Conservation (phyloP, 2,888 invertebrate genomes). For the Nymphalis urticae region DNA sequence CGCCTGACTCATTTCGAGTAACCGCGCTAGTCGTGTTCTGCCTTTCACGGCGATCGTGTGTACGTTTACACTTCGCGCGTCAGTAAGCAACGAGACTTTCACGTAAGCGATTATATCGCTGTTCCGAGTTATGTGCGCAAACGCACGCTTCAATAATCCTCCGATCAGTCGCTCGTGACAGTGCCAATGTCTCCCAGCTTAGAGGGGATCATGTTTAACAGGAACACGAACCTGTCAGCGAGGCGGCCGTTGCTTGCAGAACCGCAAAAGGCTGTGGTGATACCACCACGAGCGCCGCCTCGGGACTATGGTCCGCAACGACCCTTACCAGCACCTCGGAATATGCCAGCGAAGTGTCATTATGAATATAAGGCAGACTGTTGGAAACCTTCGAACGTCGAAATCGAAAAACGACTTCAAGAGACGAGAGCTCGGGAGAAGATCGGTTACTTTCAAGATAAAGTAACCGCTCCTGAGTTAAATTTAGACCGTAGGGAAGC, state of each 20-base stretch:
- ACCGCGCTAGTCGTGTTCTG: conserved; percentile 62
- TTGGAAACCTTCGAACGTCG: conserved; percentile 77
- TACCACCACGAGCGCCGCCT: conserved; percentile 73
- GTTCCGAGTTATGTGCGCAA: conserved; percentile 71
- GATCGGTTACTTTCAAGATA: conserved; percentile 76
- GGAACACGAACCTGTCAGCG: conserved; percentile 73
- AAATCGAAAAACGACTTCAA: conserved; percentile 72
- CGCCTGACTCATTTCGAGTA: conserved; percentile 38
- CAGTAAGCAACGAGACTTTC: conserved; percentile 52
- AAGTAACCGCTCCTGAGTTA: conserved; percentile 69
- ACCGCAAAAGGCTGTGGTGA: conserved; percentile 72
- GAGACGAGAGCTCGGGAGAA: conserved; percentile 72
- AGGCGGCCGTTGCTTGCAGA: conserved; percentile 77
- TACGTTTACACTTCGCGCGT: conserved; percentile 48
- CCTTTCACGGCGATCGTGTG: conserved; percentile 47
- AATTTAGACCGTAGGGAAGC: conserved; percentile 74
- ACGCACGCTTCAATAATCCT: conserved; percentile 63
- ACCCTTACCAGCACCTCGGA: conserved; percentile 64
- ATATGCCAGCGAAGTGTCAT: conserved; percentile 55
- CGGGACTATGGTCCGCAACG: conserved; percentile 68
- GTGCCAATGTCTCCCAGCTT: conserved; percentile 79
- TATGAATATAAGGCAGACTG: conserved; percentile 69
- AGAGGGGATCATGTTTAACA: conserved; percentile 79
- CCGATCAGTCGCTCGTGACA: conserved; percentile 63
- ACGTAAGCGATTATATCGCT: conserved; percentile 54